phyloP scores from a whole-genome alignment of 23 tunicate species.

The Halocynthia roretzi region DNA sequence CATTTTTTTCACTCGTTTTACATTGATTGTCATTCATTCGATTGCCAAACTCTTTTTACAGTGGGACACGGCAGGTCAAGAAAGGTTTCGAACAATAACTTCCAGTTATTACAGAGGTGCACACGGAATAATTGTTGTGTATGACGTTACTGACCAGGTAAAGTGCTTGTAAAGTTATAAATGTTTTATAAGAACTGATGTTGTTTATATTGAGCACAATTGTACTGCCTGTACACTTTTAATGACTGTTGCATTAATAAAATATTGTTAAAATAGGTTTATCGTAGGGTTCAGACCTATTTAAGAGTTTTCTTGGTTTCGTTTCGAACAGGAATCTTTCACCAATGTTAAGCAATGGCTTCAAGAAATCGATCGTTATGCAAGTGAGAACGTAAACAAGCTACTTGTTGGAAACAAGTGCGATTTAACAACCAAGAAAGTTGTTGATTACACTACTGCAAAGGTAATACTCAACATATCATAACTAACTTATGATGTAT shows the following conservation, averaged over 20 bases:
- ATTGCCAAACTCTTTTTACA: neutral
- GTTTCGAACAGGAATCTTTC: slow-evolving; percentile 74
- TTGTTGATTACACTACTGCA: slow-evolving; percentile 99
- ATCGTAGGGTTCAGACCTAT: neutral
- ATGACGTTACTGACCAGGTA: slow-evolving; percentile 99
- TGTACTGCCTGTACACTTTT: neutral
- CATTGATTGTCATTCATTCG: too few species aligned
- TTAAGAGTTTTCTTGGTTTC: neutral
- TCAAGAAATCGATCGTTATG: slow-evolving; percentile 96
- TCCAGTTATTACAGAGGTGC: slow-evolving; percentile 99
- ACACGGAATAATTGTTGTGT: slow-evolving; percentile 99
- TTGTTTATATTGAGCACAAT: neutral
- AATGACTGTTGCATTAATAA: neutral
- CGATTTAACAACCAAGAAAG: slow-evolving; percentile 98
- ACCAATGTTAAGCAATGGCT: slow-evolving; percentile 99
- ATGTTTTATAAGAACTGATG: slow-evolving; percentile 9
- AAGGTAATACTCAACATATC: slow-evolving; percentile 38
- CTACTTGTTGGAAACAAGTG: slow-evolving; percentile 98
- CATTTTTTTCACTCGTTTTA: too few species aligned
- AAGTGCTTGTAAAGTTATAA: neutral
- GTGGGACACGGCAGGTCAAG: slow-evolving; percentile 99
- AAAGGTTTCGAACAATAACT: slow-evolving; percentile 95
- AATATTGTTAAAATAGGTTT: neutral
- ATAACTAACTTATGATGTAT: too few species aligned
- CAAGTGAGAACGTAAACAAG: slow-evolving; percentile 97